Evolutionary conservation across 2,113 vertebrate genomes (phyloP).

Genomic region (Delphinapterus leucas): DNA sequence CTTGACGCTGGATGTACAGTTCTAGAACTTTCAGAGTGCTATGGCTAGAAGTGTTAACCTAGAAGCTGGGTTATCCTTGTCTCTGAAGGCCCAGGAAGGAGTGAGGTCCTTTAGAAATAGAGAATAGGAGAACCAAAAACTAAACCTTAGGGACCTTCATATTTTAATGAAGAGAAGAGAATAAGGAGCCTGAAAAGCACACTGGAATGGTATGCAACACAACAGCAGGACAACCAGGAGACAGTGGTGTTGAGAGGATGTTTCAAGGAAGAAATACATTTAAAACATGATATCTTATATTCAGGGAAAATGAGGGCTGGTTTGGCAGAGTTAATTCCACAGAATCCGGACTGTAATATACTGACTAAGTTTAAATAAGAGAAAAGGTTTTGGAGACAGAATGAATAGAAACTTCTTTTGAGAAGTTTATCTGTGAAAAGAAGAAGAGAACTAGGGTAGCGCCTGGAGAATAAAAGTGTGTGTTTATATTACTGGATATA

Average conservation of each 20-base stretch:
- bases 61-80: background rate
- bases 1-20: background rate
- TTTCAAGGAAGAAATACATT: background rate
- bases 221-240: background rate
- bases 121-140: background rate
- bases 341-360: background rate
- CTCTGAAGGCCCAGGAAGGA: background rate
- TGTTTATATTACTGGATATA: background rate
- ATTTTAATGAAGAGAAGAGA: background rate
- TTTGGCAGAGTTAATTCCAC: background rate
- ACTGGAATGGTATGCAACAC: background rate
- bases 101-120: background rate
- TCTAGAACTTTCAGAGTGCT: background rate
- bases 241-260: background rate
- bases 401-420: background rate
- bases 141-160: background rate
- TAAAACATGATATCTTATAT: background rate
- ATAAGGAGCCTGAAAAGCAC: background rate
- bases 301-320: background rate
- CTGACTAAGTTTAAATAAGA: background rate
- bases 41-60: background rate
- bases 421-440: background rate
- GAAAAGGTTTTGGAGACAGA: background rate
- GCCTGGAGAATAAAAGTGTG: background rate
- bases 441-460: background rate